phyloP scores from a whole-genome alignment of 2,888 invertebrate species.

The Drosophila barbarae region DNA sequence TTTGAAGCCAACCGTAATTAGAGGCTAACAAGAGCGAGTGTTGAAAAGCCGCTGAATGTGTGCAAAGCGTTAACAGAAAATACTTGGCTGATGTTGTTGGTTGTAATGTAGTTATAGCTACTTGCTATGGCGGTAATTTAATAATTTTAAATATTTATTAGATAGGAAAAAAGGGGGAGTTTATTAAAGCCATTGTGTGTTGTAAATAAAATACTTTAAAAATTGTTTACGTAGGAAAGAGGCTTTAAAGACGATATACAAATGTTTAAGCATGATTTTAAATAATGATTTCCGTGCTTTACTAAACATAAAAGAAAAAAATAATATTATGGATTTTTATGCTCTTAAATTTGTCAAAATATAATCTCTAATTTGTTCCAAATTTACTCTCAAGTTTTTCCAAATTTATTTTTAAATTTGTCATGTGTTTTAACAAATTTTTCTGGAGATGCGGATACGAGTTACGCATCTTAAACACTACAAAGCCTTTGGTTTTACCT shows the following conservation, averaged over 20 bases:
- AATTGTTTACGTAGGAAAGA: not conserved
- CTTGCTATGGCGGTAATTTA: conserved; percentile 2
- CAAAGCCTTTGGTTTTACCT: not conserved
- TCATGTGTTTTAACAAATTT: not conserved
- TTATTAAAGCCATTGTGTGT: not conserved
- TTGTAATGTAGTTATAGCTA: conserved; percentile 2
- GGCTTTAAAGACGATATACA: not conserved
- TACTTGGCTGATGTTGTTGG: not conserved
- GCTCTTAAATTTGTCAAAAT: not conserved
- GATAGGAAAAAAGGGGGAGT: too few relatives aligned
- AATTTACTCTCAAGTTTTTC: too few relatives aligned
- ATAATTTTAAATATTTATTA: not conserved
- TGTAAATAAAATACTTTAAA: not conserved
- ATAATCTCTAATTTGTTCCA: too few relatives aligned
- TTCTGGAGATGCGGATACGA: not conserved
- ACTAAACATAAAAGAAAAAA: not conserved
- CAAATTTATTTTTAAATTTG: too few relatives aligned
- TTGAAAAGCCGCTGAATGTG: conserved; percentile 10
- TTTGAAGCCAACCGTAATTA: conserved; percentile 39
- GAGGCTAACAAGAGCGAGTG: conserved; percentile 32
- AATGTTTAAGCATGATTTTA: too few relatives aligned
- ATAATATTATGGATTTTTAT: not conserved
- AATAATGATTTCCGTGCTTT: too few relatives aligned
- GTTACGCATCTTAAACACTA: not conserved
- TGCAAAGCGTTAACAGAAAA: conserved; percentile 2